A percentile compares a stretch with the other conserved stretches of the same genome.
Conservation (phyloP, 2,888 invertebrate species). For the Coelogynopora nodosa region DNA sequence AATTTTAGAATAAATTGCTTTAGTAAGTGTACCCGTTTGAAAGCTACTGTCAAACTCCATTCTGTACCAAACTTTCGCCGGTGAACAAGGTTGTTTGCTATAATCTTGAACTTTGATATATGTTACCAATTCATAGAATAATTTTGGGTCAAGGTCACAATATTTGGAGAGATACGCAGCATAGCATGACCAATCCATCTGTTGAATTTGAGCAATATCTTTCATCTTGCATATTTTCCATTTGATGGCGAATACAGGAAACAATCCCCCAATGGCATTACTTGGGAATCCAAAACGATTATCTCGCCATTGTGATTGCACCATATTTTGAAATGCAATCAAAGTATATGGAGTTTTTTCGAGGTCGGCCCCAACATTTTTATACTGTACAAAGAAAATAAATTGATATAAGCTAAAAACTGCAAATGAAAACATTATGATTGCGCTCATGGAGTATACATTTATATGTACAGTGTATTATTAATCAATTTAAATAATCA, state of each 20-base stretch:
- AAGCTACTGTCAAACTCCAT: not conserved
- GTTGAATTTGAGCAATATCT: not conserved
- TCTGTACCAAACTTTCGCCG: not conserved
- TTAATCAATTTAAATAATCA: too few relatives aligned
- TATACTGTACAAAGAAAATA: too few relatives aligned
- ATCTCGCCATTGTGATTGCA: not conserved
- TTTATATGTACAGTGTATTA: too few relatives aligned
- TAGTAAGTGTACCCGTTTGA: not conserved
- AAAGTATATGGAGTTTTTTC: too few relatives aligned
- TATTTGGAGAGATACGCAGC: not conserved
- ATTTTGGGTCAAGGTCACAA: not conserved
- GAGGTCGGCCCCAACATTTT: too few relatives aligned
- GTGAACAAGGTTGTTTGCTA: not conserved
- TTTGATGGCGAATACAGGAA: slow-evolving; percentile 35
- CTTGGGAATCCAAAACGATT: slow-evolving; percentile 33
- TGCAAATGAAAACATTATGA: too few relatives aligned
- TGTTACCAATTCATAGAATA: not conserved
- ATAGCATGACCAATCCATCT: not conserved
- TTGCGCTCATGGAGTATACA: too few relatives aligned
- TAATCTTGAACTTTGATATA: not conserved
- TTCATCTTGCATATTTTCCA: not conserved
- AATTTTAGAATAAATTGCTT: not conserved
- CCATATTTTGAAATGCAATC: not conserved
- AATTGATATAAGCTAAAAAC: too few relatives aligned
- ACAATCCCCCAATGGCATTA: slow-evolving; percentile 21